These are phyloP conservation scores for Paralinhomoeus sp. DNA, from an alignment of 2,888 invertebrate genomes.

Conservation along the genomic window DNA sequence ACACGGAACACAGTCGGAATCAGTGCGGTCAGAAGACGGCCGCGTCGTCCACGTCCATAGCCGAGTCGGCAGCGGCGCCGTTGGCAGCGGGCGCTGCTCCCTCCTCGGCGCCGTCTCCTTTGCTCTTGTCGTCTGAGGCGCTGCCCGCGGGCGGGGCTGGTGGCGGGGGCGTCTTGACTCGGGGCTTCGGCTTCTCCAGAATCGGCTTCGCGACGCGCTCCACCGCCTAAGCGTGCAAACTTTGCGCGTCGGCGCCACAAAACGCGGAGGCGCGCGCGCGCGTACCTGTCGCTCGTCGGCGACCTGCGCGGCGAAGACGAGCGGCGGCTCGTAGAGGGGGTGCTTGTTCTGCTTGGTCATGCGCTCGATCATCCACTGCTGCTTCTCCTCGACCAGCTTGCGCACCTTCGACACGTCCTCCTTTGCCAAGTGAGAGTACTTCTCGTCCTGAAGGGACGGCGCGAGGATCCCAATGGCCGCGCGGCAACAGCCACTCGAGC, in stretches of 20 bases:
- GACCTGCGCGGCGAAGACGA: conserved; percentile 39
- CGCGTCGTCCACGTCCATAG: too few species aligned
- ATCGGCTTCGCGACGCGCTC: conserved; percentile 42
- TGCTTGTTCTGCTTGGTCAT: conserved; percentile 36
- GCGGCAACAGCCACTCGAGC: too few species aligned
- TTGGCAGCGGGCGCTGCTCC: too few species aligned
- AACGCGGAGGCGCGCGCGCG: neutral
- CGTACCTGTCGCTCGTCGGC: conserved; percentile 51
- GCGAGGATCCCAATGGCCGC: too few species aligned
- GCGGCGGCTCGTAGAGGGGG: conserved; percentile 13
- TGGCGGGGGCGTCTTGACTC: conserved; percentile 30
- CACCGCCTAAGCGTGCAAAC: conserved; percentile 28
- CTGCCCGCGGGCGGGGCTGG: conserved; percentile 25
- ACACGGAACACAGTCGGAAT: too few species aligned
- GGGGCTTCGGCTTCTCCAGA: conserved; percentile 70
- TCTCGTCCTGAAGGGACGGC: conserved; percentile 29
- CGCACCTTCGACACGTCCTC: conserved; percentile 47
- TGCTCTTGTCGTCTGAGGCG: too few species aligned
- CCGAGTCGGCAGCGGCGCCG: too few species aligned
- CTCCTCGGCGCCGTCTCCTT: too few species aligned
- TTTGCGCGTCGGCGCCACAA: neutral
- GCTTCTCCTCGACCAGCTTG: conserved; percentile 44
- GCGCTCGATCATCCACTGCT: conserved; percentile 58
- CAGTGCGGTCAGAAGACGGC: too few species aligned
- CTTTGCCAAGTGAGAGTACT: conserved; percentile 43